Evolutionary conservation across 2,113 vertebrate species (phyloP).

Genomic region (Cyphomyrus discorhynchus): DNA sequence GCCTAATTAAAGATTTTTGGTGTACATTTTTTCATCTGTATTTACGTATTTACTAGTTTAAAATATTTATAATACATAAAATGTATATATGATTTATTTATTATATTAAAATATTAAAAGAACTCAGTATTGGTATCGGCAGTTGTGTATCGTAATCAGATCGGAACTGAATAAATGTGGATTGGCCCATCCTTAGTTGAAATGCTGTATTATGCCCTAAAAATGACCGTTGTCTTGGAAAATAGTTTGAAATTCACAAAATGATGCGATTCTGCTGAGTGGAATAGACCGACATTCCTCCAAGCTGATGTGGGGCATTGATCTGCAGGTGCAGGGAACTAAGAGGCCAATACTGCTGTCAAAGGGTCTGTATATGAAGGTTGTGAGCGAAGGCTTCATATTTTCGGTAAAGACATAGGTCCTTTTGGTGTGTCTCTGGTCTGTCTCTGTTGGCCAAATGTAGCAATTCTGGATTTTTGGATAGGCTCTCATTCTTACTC

Average conservation of each 20-base stretch:
- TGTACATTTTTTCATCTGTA: too few species aligned
- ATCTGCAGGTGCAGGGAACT: background rate
- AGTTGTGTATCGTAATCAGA: too few species aligned
- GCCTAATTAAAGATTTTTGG: too few species aligned
- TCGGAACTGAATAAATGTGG: background rate
- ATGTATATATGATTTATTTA: too few species aligned
- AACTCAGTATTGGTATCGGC: too few species aligned
- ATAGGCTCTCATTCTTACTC: background rate
- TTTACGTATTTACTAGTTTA: too few species aligned
- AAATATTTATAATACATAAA: too few species aligned
- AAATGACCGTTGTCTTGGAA: background rate
- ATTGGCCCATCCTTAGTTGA: background rate
- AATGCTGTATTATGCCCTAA: background rate
- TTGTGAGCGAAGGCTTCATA: background rate
- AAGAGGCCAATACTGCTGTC: background rate
- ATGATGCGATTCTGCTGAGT: background rate
- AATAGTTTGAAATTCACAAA: background rate
- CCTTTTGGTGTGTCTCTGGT: background rate
- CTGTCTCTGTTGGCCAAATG: background rate
- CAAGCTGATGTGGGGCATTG: background rate
- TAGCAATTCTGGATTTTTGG: background rate
- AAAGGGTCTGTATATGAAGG: background rate
- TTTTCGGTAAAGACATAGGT: background rate
- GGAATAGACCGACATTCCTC: background rate
- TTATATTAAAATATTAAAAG: too few species aligned